phyloP scores from a whole-genome alignment of 2,113 vertebrate genomes.

The Furnarius figulus region DNA sequence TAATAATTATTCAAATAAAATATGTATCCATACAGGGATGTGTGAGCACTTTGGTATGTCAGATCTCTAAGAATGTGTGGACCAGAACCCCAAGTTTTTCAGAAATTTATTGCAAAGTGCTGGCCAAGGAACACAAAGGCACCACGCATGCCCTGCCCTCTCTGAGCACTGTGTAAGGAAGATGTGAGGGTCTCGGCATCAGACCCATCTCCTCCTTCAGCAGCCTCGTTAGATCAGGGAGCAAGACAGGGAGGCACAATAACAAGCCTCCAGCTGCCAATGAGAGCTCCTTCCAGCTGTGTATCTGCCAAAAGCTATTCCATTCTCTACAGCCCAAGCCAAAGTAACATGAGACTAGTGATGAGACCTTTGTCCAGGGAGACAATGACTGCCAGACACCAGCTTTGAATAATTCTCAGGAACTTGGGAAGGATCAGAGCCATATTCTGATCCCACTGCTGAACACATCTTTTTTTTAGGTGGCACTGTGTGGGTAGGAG shows the following conservation, averaged over 20 bases:
- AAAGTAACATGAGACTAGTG: background rate
- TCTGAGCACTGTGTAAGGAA: background rate
- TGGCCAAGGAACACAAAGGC: background rate
- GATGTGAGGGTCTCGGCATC: background rate
- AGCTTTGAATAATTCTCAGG: background rate
- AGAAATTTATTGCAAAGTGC: background rate
- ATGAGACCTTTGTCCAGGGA: background rate
- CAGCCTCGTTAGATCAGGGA: background rate
- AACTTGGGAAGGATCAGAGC: background rate
- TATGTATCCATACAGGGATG: background rate
- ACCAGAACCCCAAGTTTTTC: background rate
- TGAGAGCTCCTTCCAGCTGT: background rate
- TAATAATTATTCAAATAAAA: background rate
- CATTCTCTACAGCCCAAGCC: background rate
- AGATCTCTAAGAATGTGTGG: background rate
- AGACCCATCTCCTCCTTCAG: background rate
- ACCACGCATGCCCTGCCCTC: fast-evolving
- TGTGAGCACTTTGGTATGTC: background rate
- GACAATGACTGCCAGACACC: background rate
- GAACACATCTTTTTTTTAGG: fast-evolving
- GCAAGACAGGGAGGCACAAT: background rate
- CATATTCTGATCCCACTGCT: background rate
- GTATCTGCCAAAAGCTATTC: background rate
- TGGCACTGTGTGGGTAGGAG: background rate
- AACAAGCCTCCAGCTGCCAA: background rate